Conservation (phyloP, 2,113 vertebrate species). For the Piprites chloris region DNA sequence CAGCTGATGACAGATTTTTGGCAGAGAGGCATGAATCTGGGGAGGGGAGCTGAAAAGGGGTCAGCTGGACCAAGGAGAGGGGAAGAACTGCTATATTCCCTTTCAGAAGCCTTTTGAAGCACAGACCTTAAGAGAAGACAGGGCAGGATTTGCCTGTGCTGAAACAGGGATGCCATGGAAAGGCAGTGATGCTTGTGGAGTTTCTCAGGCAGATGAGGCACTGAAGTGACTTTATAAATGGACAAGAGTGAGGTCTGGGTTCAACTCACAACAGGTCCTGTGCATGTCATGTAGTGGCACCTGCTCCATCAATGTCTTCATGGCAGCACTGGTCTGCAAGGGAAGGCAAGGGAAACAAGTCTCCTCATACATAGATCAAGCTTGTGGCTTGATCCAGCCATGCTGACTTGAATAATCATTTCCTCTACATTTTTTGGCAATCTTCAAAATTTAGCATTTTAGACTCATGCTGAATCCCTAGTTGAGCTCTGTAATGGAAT, state of each 20-base stretch:
- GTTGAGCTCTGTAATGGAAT: not conserved
- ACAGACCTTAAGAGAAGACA: not conserved
- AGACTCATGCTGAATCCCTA: not conserved
- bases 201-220: not conserved
- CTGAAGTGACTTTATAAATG: not conserved
- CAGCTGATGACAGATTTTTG: not conserved
- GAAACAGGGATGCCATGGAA: fast-evolving
- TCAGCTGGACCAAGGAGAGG: not conserved
- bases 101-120: not conserved
- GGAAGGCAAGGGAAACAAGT: not conserved
- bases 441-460: not conserved
- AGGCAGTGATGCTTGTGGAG: not conserved
- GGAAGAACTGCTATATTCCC: not conserved
- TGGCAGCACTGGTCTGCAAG: not conserved
- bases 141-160: too few relatives aligned
- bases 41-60: not conserved
- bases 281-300: not conserved
- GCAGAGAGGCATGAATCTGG: not conserved
- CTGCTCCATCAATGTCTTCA: not conserved
- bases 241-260: not conserved
- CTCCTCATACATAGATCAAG: not conserved
- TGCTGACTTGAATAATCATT: not conserved
- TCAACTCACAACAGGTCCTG: not conserved
- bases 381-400: not conserved
- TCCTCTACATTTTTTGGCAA: not conserved